These are phyloP conservation scores for Cinara cedri DNA, from an alignment of 2,888 invertebrate genomes.

Conservation along the genomic window DNA sequence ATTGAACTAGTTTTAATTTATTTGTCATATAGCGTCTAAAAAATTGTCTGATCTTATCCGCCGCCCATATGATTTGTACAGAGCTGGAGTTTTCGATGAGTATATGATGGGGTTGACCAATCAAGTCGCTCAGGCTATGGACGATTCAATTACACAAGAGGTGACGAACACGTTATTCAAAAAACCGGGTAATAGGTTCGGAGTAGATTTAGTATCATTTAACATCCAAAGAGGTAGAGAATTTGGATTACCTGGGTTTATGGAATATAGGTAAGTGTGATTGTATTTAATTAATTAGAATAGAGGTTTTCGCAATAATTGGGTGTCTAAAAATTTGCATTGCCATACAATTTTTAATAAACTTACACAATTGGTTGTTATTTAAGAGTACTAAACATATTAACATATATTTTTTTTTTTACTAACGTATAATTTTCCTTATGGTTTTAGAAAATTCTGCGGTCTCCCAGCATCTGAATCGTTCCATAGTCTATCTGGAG, in stretches of 20 bases:
- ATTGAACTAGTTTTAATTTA: background rate
- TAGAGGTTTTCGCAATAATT: background rate
- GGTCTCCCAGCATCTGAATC: constrained; percentile 78
- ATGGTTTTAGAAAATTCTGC: constrained; percentile 76
- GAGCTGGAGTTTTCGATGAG: constrained; percentile 88
- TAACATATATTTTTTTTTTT: background rate
- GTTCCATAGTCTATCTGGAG: constrained; percentile 82
- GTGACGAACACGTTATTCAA: constrained; percentile 92
- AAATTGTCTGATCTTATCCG: constrained; percentile 85
- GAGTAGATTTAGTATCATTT: constrained; percentile 89
- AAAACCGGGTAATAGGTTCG: constrained; percentile 68
- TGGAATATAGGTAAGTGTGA: constrained; percentile 74
- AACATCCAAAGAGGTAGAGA: constrained; percentile 93
- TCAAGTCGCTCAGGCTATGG: constrained; percentile 94
- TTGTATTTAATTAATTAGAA: background rate
- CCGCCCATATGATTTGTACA: constrained; percentile 86
- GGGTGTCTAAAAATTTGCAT: background rate
- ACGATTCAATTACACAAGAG: constrained; percentile 84
- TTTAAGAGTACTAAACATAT: background rate
- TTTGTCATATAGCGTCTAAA: constrained; percentile 77
- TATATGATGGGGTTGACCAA: constrained; percentile 93
- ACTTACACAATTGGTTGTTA: background rate
- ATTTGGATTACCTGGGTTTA: constrained; percentile 89
- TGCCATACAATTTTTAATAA: no score
- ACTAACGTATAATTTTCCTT: background rate